Conservation (phyloP, 2,113 vertebrate genomes). For the Chaetorhynchus papuensis region DNA sequence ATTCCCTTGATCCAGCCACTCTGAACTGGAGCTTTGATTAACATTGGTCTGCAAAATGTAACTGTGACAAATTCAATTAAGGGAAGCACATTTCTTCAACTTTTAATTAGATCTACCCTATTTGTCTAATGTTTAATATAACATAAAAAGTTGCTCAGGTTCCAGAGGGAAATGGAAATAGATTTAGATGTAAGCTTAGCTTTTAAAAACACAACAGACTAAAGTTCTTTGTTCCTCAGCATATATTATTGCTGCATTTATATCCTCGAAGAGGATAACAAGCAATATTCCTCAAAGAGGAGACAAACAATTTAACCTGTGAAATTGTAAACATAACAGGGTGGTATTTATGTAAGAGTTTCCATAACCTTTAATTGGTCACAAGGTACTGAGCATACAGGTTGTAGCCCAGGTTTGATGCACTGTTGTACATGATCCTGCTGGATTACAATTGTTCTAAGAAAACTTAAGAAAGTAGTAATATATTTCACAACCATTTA, state of each 20-base stretch:
- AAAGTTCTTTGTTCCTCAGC: slow-evolving; percentile 15
- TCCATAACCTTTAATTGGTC: not conserved
- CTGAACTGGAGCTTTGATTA: slow-evolving; percentile 75
- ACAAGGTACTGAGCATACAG: not conserved
- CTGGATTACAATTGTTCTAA: not conserved
- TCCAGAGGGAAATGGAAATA: slow-evolving; percentile 29
- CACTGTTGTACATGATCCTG: not conserved
- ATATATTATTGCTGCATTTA: not conserved
- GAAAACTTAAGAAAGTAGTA: not conserved
- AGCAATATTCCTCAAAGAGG: not conserved
- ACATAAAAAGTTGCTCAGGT: slow-evolving; percentile 48
- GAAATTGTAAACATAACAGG: not conserved
- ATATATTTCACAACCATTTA: not conserved
- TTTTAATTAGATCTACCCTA: slow-evolving; percentile 74
- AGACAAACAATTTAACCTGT: not conserved
- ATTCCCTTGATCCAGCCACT: slow-evolving; percentile 66
- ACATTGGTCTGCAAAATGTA: slow-evolving; percentile 73
- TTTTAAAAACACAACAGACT: not conserved
- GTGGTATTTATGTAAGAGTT: not conserved
- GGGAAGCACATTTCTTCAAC: slow-evolving; percentile 72
- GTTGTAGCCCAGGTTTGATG: not conserved
- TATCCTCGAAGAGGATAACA: not conserved
- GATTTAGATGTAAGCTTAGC: slow-evolving; percentile 1
- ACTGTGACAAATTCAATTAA: slow-evolving; percentile 76
- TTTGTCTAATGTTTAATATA: slow-evolving; percentile 73